Evolutionary conservation across 2,797 vertebrate genomes (phyloP).

Genomic region (Sebastes diaconus): DNA sequence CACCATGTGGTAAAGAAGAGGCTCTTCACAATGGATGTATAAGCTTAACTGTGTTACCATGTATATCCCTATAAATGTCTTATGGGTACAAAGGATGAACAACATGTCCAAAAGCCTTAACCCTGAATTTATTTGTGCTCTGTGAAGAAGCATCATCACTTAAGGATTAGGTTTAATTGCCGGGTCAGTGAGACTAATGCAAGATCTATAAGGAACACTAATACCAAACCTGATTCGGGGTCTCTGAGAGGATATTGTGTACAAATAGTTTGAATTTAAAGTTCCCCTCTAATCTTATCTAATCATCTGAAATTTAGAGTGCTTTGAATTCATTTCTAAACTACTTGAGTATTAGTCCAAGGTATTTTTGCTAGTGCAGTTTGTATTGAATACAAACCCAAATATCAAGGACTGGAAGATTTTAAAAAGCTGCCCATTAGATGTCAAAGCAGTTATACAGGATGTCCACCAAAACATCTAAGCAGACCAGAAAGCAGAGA

Average conservation of each 20-base stretch:
- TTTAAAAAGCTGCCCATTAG: constrained; percentile 28
- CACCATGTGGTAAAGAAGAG: neutral
- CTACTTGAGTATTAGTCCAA: neutral
- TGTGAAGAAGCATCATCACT: constrained; percentile 11
- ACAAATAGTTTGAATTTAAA: constrained; percentile 30
- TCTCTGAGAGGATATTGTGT: constrained; percentile 1
- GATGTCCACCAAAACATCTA: constrained; percentile 33
- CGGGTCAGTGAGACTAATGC: constrained; percentile 27
- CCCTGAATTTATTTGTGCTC: constrained; percentile 6
- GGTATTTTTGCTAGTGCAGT: neutral
- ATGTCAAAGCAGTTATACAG: constrained; percentile 19
- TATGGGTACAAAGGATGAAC: neutral
- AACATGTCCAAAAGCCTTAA: constrained; percentile 32
- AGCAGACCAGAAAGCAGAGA: constrained; percentile 11
- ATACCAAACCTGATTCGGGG: constrained; percentile 18
- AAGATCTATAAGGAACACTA: constrained; percentile 19
- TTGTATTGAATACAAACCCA: constrained; percentile 4
- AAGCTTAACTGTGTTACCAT: neutral
- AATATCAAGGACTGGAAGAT: neutral
- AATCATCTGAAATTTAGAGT: constrained; percentile 11
- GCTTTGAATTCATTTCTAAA: constrained; percentile 20
- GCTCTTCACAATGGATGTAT: neutral
- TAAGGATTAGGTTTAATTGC: constrained; percentile 22
- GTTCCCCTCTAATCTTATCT: constrained; percentile 9
- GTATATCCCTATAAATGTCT: constrained; percentile 4